These are phyloP conservation scores for Chrysina gloriosa DNA, from an alignment of 2,888 invertebrate species.

Conservation along the genomic window DNA sequence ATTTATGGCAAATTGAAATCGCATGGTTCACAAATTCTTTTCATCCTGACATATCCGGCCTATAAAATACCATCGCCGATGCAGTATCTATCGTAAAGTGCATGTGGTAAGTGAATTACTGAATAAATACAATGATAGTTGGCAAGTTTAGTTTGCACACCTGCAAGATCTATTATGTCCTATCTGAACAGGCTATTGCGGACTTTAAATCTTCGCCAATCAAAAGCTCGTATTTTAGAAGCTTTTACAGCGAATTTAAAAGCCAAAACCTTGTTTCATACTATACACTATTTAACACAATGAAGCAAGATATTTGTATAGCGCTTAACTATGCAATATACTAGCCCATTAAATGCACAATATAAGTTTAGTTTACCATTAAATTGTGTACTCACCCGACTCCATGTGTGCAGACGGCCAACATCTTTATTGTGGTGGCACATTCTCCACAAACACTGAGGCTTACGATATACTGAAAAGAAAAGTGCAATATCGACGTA, in stretches of 20 bases:
- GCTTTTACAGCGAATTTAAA: conserved; percentile 6
- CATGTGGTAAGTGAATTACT: conserved; percentile 11
- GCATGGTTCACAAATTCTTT: too few species aligned
- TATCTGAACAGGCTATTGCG: background rate
- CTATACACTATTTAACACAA: conserved; percentile 23
- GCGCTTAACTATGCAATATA: conserved; percentile 27
- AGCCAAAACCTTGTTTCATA: background rate
- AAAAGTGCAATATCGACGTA: conserved; percentile 32
- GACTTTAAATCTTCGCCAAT: conserved; percentile 20
- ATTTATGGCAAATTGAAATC: too few species aligned
- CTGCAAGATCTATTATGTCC: conserved; percentile 16
- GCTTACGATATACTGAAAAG: conserved; percentile 12
- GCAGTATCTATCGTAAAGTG: background rate
- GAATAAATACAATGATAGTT: conserved; percentile 12
- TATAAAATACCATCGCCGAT: too few species aligned
- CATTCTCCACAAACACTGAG: conserved; percentile 16
- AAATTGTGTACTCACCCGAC: conserved; percentile 30
- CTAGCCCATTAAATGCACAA: conserved; percentile 35
- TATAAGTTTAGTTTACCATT: conserved; percentile 35
- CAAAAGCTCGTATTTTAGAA: conserved; percentile 20
- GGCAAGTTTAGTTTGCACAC: background rate
- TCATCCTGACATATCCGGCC: too few species aligned
- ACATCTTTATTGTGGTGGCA: conserved; percentile 37
- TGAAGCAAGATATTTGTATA: conserved; percentile 29
- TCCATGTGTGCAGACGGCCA: conserved; percentile 3